phyloP scores from a whole-genome alignment of 2,888 invertebrate species.

The Hirtodrosophila duncani region DNA sequence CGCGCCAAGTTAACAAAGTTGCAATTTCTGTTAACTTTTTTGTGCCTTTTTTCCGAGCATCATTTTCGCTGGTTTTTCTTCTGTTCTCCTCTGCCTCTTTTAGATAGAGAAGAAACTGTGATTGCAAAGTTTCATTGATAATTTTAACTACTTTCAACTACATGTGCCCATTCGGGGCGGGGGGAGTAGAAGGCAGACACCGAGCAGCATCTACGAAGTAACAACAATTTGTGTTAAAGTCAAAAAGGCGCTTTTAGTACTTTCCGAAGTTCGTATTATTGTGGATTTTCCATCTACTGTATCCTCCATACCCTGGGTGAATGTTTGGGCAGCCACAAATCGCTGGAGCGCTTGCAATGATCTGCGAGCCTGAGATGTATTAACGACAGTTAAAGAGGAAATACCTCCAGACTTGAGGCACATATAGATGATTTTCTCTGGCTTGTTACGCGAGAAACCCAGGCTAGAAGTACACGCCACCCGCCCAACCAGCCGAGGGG shows the following conservation, averaged over 20 bases:
- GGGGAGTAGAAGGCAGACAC: not conserved
- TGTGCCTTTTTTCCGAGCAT: not conserved
- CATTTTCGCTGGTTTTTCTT: not conserved
- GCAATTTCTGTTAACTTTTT: slow-evolving; percentile 56
- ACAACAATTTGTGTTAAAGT: slow-evolving; percentile 35
- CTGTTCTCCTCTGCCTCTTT: not conserved
- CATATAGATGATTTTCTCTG: no score
- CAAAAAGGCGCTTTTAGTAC: slow-evolving; percentile 56
- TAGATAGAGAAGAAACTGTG: slow-evolving; percentile 37
- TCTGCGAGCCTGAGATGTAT: no score
- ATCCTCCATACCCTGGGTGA: not conserved
- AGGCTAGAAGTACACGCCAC: no score
- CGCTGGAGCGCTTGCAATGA: not conserved
- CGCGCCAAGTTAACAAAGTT: slow-evolving; percentile 61
- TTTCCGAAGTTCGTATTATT: slow-evolving; percentile 44
- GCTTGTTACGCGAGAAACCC: no score
- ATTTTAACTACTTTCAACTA: slow-evolving; percentile 60
- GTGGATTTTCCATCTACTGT: no score
- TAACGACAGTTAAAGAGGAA: no score
- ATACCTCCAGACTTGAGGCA: no score
- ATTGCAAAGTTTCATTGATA: slow-evolving; percentile 69
- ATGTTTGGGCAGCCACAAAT: not conserved
- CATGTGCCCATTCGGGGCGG: not conserved
- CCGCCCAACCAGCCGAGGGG: no score
- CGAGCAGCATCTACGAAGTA: not conserved